Base-by-base conservation (phyloP, 2,797 vertebrate species). In the Lindbergichthys nudifrons region DNA sequence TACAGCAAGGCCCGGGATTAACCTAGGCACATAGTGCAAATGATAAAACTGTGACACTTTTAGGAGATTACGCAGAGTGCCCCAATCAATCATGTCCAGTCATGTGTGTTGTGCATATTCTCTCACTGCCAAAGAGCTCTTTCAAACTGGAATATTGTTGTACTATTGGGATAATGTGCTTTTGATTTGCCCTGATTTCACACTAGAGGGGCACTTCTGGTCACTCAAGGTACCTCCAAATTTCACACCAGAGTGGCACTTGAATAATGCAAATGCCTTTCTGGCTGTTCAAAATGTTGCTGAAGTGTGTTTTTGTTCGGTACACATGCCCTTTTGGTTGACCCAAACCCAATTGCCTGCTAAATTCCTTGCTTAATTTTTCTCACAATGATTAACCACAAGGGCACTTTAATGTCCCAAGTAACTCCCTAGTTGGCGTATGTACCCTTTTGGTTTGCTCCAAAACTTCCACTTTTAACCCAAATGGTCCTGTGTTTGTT, bases 81-180 rank as follows among this genome's bases (percentile, higher is more conserved):
- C 19, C 47, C 54, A 30, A 73, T 85, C 70, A 74, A 59, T 85
- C 39, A 46, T 66, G 61, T 50, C 50, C 26, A 62, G n/a, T 75
- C 63, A 39, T 65, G 63, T 71, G 64, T 74, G 56, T 26, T 69
- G 39, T n/a, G 16, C 57, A 52, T 76, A 56, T 75, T 51, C 65
- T 62, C 46, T 51, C 54, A 41, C 46, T 53, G 32, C 51, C 18
- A 69, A 60, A 53, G 59, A 65, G 68, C 45, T 41, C 43, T 73
- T 79, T 70, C 60, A 51, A 70, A 73, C 51, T 11, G 65, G 30
- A 70, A 53, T 21, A 9, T 62, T 1, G 58, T 68, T 79, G 57
- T 57, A 66, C 39, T 2, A 4, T n/a, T 63, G 45, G 6, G 39
- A 47, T 53, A 19, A 63, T 30, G 8, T 45, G 16, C 10, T 23